Evolutionary conservation across 2,888 invertebrate species (phyloP).

Genomic region (Frankliniella fusca): DNA sequence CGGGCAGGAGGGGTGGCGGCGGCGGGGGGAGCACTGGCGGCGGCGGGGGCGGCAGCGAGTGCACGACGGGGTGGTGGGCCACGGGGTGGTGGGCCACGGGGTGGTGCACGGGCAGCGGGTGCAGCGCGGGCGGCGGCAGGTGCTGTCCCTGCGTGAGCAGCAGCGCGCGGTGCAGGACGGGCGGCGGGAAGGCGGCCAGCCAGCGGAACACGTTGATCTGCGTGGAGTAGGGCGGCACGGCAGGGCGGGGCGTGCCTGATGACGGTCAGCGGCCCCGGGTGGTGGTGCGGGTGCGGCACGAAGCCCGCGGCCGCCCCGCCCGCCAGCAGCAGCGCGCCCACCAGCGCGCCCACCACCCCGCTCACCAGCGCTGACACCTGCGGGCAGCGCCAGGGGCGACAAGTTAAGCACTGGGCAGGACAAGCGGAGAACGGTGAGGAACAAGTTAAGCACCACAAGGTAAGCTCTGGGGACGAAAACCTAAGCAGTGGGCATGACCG

Average conservation of each 20-base stretch:
- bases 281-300: neutral
- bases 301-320: conserved; percentile 15
- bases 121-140: neutral
- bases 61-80: conserved; percentile 29
- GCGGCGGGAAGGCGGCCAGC: conserved; percentile 25
- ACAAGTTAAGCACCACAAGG: too few species aligned
- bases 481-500: too few species aligned
- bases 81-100: conserved; percentile 30
- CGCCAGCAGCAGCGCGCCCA: conserved; percentile 9
- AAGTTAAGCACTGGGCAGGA: neutral
- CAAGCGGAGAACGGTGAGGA: too few species aligned
- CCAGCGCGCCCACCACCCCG: conserved; percentile 4
- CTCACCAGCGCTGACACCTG: neutral
- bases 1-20: neutral
- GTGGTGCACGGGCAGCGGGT: conserved; percentile 25
- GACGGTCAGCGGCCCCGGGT: conserved; percentile 14
- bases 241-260: conserved; percentile 31
- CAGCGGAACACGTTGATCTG: conserved; percentile 15
- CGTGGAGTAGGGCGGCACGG: conserved; percentile 30
- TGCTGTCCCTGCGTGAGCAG: neutral
- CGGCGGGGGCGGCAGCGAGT: conserved; percentile 6
- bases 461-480: too few species aligned
- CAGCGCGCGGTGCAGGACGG: conserved; percentile 32
- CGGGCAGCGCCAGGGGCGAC: neutral
- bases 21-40: neutral